These are phyloP conservation scores for Stomatorhinus ivindoensis DNA, from an alignment of 2,113 vertebrate species.

Conservation along the genomic window DNA sequence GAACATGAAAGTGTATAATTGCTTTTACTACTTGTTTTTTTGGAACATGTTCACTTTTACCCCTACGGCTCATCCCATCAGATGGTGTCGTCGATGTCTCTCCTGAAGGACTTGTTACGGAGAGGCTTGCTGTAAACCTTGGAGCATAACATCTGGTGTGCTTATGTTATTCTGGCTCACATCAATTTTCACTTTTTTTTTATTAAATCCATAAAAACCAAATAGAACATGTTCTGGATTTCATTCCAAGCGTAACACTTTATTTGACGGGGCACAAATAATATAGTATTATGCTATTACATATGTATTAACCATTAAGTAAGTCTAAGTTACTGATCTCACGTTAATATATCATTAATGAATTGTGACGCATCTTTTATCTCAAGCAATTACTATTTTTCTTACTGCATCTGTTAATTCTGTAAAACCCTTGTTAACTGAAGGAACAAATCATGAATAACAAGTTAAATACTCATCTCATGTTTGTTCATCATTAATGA, in stretches of 20 bases:
- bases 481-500: background rate
- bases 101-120: background rate
- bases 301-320: background rate
- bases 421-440: background rate
- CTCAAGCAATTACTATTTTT: background rate
- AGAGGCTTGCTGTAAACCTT: conserved; percentile 2
- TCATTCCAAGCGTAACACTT: background rate
- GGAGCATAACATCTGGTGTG: conserved; percentile 6
- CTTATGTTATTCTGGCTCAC: background rate
- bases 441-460: background rate
- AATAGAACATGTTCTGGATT: background rate
- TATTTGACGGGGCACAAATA: background rate
- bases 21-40: background rate
- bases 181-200: background rate
- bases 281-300: background rate
- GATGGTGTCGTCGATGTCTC: background rate
- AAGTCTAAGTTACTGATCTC: background rate
- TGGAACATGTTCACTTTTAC: background rate
- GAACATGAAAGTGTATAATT: background rate
- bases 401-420: background rate
- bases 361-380: background rate
- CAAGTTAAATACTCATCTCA: background rate
- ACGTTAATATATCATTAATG: background rate
- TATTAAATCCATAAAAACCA: background rate
- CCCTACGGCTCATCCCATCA: background rate